A percentile compares a stretch with the other conserved stretches of the same genome.
Evolutionary conservation across 2,888 invertebrate species (phyloP).

Genomic region (Perithous albicinctus): DNA sequence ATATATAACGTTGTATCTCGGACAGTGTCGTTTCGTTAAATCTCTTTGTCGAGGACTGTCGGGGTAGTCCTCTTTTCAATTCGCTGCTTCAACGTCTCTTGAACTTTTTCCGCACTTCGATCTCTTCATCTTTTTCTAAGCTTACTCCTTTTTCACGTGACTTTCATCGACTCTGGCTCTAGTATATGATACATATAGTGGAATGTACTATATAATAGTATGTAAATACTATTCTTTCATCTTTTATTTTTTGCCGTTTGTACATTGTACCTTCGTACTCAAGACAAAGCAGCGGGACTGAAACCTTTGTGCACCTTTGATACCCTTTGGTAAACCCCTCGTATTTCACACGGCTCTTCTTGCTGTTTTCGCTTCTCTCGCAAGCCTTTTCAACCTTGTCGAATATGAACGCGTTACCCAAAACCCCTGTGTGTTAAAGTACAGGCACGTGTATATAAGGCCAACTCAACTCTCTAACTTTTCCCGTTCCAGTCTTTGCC

Average conservation of each 20-base stretch:
- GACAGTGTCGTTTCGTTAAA: neutral
- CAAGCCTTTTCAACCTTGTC: neutral
- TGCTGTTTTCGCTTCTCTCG: neutral
- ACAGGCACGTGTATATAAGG: slow-evolving; percentile 9
- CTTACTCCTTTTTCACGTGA: neutral
- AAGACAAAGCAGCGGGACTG: slow-evolving; percentile 5
- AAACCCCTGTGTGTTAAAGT: slow-evolving; percentile 1
- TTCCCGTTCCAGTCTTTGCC: slow-evolving; percentile 6
- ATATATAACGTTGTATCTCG: neutral
- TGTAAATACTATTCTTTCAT: slow-evolving; percentile 17
- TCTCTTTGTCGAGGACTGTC: slow-evolving; percentile 25
- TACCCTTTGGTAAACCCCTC: slow-evolving; percentile 1
- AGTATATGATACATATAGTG: no score
- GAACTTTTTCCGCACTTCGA: neutral
- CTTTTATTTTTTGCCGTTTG: slow-evolving; percentile 7
- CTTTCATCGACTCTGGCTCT: neutral
- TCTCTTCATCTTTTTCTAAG: neutral
- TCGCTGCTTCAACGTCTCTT: slow-evolving; percentile 4
- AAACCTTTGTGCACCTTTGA: slow-evolving; percentile 13
- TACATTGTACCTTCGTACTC: neutral
- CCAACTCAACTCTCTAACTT: neutral
- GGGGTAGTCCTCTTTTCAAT: slow-evolving; percentile 7
- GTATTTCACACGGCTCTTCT: slow-evolving; percentile 21
- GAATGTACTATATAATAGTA: neutral
- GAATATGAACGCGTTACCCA: slow-evolving; percentile 27